phyloP scores from a whole-genome alignment of 1,140 invertebrate species.

The Papilio polytes region DNA sequence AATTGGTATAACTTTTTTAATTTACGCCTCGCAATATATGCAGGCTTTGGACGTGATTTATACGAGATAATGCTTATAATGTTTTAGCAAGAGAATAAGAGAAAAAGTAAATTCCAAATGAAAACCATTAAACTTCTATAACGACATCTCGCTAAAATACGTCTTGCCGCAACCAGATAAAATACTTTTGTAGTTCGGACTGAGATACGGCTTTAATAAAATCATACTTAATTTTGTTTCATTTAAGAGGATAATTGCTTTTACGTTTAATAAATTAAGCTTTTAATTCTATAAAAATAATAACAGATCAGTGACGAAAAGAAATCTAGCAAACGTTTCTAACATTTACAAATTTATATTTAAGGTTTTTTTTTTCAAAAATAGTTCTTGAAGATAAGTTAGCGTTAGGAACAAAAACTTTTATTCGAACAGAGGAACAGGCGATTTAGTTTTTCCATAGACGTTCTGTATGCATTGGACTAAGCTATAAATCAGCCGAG shows the following conservation, averaged over 20 bases:
- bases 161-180: constrained; percentile 12
- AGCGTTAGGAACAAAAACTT: neutral
- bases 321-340: neutral
- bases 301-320: neutral
- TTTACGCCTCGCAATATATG: constrained; percentile 75
- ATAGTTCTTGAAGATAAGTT: neutral
- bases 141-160: constrained; percentile 25
- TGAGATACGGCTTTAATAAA: constrained; percentile 17
- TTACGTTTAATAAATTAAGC: neutral
- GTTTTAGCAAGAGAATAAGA: constrained; percentile 46
- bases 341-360: neutral
- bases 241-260: constrained; percentile 12
- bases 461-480: neutral
- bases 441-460: constrained; percentile 4
- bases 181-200: constrained; percentile 27
- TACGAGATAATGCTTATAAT: constrained; percentile 60
- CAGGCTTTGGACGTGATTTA: constrained; percentile 72
- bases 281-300: neutral
- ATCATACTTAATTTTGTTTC: constrained; percentile 31
- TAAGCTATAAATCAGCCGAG: constrained; percentile 16
- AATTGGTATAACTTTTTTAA: constrained; percentile 81
- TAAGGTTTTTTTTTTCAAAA: neutral
- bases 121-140: constrained; percentile 37
- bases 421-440: constrained; percentile 15
- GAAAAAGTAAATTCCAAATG: constrained; percentile 26